These are phyloP conservation scores for Prolemur simus DNA, from an alignment of 2,113 vertebrate species.

Conservation along the genomic window DNA sequence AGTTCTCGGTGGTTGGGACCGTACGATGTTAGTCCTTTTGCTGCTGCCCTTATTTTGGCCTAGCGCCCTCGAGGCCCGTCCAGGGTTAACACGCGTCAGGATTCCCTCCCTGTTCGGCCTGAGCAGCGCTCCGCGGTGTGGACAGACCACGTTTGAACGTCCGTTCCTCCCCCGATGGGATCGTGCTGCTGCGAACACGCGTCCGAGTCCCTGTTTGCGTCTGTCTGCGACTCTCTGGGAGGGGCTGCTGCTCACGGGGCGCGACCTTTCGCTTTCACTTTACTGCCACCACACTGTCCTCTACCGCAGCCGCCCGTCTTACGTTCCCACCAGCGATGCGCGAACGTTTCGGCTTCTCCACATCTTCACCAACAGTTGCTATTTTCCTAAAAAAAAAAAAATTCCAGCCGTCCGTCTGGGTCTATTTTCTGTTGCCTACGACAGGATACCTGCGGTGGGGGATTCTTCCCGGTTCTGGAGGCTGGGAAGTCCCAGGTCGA, in stretches of 20 bases:
- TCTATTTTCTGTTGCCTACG: too few relatives aligned
- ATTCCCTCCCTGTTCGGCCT: background rate
- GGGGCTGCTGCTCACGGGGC: too few relatives aligned
- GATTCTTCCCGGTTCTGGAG: too few relatives aligned
- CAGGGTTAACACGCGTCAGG: fast-evolving
- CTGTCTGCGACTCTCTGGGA: background rate
- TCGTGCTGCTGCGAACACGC: background rate
- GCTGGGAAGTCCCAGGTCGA: too few relatives aligned
- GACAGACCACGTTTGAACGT: background rate
- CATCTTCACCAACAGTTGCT: fast-evolving
- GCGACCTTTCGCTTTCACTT: too few relatives aligned
- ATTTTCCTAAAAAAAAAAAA: too few relatives aligned
- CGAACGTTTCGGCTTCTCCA: fast-evolving
- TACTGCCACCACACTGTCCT: fast-evolving
- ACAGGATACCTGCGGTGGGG: too few relatives aligned
- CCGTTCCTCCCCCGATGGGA: background rate
- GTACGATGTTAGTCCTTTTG: fast-evolving
- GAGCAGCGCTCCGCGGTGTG: background rate
- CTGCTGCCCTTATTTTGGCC: fast-evolving
- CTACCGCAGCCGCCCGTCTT: fast-evolving
- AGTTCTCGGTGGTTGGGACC: fast-evolving
- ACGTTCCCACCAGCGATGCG: fast-evolving
- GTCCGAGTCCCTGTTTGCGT: background rate
- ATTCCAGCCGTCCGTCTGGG: too few relatives aligned
- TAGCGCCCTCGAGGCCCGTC: background rate